Evolutionary conservation across 2,888 invertebrate species (phyloP), one percentile per base, ranked within the genome.

Genomic region (Pseudococcus jackbeardsleyi): DNA sequence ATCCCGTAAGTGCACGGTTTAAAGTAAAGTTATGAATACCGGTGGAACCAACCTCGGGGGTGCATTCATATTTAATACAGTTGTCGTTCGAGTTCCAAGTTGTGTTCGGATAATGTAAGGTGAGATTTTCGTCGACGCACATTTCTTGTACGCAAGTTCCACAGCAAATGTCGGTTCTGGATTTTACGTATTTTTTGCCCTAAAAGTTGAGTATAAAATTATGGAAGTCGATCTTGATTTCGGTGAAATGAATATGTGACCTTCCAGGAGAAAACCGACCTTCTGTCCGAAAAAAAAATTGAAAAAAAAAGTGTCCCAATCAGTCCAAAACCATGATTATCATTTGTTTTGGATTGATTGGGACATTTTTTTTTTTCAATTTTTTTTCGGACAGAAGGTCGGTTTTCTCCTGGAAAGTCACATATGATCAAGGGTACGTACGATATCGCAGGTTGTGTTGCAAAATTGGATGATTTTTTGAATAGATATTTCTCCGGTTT

Each of bases 41-140:
- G 94, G 89, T 94, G 19, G 7, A 72, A 72, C 26, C 3, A 68
- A 86, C 86, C 72, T 82, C 88, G 11, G 88, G 85, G 50, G 89
- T 86, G 86, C 89, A 89, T 42, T 89, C 88, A 9, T 88, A 89
- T 64, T 91, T 79, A 7, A 93, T 91, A 90, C 95, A 95, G 0
- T 95, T 95, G 90, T 92, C 92, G 91, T 95, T 95, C 0, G 94
- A 94, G 0, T 91, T 91, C 95, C 95, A 95, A 77, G 91, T 91
- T 79, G 93, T 92, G 0, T 93, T 94, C 22, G 93, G 91, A 39
- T 91, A 90, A 86, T 92, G 92, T 50, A 93, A 90, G 33, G 90
- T 89, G 0, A 93, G 93, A 50, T 92, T 89, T 72, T 88, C 92
- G 64, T 93, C 92, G 0, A 94, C 92, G 90, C 95, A 95, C 0